These are phyloP conservation scores for Leptoteleia sp. DNA, from an alignment of 1,140 invertebrate species.

Conservation along the genomic window DNA sequence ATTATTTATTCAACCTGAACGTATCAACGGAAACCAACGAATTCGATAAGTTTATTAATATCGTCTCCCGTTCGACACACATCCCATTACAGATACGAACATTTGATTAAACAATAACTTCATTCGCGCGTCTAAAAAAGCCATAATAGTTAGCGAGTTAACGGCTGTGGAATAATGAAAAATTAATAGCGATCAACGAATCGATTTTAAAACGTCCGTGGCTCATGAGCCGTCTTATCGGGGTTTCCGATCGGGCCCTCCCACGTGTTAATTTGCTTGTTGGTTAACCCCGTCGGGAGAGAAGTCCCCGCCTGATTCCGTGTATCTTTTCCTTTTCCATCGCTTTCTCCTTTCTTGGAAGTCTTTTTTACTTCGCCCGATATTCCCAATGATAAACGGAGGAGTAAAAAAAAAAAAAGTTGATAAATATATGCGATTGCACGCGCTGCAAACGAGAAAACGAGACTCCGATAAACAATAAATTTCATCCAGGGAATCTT, in stretches of 20 bases:
- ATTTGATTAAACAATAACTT: conserved; percentile 28
- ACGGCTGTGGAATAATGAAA: conserved; percentile 31
- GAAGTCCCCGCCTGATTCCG: too few species aligned
- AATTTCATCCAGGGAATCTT: too few species aligned
- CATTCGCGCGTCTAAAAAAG: conserved; percentile 14
- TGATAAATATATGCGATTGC: too few species aligned
- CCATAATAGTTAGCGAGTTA: not conserved
- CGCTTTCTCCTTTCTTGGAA: too few species aligned
- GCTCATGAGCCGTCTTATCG: conserved; percentile 70
- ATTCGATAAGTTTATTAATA: conserved; percentile 24
- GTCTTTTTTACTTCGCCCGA: too few species aligned
- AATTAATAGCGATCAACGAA: conserved; percentile 62
- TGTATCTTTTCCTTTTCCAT: too few species aligned
- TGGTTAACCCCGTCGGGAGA: conserved; percentile 72
- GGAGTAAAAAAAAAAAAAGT: too few species aligned
- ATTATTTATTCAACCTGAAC: too few species aligned
- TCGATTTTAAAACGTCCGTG: conserved; percentile 58
- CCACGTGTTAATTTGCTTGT: conserved; percentile 82
- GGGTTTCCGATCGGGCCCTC: conserved; percentile 76
- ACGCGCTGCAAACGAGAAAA: too few species aligned
- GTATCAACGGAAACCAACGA: too few species aligned
- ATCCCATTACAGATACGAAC: not conserved
- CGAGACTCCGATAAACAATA: too few species aligned
- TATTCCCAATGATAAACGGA: too few species aligned
- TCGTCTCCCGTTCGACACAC: conserved; percentile 4